Percentiles rank a stretch among this genome's conserved stretches.
phyloP scores from a whole-genome alignment of 2,888 invertebrate species.

The Noctua comes region DNA sequence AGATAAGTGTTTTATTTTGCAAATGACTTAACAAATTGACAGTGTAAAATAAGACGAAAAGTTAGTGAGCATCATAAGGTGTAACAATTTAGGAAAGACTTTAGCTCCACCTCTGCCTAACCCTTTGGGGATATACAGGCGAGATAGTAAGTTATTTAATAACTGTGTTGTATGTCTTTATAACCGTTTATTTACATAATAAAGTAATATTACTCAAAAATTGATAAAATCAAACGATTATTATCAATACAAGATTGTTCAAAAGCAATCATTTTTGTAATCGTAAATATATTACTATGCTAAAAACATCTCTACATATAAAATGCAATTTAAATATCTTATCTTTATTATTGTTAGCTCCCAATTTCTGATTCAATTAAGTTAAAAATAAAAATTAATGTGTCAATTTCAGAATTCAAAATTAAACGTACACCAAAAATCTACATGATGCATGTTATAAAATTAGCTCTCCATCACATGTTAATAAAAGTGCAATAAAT shows the following conservation, averaged over 20 bases:
- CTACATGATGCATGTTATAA: neutral
- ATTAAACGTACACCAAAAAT: neutral
- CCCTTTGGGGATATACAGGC: neutral
- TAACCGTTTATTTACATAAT: constrained; percentile 13
- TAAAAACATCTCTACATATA: neutral
- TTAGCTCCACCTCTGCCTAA: neutral
- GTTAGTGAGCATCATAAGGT: neutral
- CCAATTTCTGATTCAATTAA: neutral
- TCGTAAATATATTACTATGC: neutral
- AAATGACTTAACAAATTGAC: neutral
- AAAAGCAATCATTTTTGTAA: constrained; percentile 6
- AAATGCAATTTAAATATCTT: neutral
- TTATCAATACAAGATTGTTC: constrained; percentile 7
- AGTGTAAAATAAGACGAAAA: neutral
- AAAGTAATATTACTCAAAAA: constrained; percentile 1
- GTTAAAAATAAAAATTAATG: neutral
- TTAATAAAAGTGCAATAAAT: neutral
- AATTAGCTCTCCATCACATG: neutral
- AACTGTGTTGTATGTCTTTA: neutral
- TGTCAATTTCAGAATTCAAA: neutral
- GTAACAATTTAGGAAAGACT: neutral
- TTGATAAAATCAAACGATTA: constrained; percentile 18
- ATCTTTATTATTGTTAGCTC: neutral
- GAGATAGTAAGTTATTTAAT: neutral
- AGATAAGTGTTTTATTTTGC: neutral